Base-by-base conservation (phyloP, 1,140 invertebrate genomes). In the Procambarus clarkii region DNA sequence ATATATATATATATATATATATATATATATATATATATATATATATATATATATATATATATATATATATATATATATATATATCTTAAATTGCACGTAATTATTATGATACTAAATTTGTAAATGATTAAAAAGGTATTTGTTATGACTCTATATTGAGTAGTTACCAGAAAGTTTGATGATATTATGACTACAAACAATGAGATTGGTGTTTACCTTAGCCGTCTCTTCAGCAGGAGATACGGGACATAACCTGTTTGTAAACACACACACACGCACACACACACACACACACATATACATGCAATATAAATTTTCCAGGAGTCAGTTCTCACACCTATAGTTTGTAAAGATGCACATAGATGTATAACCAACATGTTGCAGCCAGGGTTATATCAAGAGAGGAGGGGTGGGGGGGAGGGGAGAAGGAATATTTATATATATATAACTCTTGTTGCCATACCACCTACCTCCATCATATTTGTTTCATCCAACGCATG, bases 331-430 rank as follows among this genome's bases (percentile, higher is more conserved):
- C 4, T 9, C 44, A 64, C 60, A 64, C 7, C 21, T 77, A 5
- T 81, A 81, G 24, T 69, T 69, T 8, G 3, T 44, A 48, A 79
- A 50, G 45, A 79, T 79, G 77, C 45, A 79, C 77, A 21, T 21
- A 48, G 15, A 79, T 44, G 45, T 79, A 79, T 79, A 79, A 82
- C 86, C 86, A 88, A 88, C 86, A 88, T 88, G 46, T 74, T 64
- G 86, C 86, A 88, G 86, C 86, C 86, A 88, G 86, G 78, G 86
- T 88, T 88, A 80, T 54, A 54, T 54, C 2, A 54, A 11, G 50
- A 11, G 7, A 54, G 13, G 7, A 54, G 7, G 7, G 13, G 50
- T 8, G 50, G 13, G 50, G 50, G 7, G 13, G 13, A 54, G 50
- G 13, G n/a, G n/a, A 54, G 50, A 54, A 54, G 50, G 50, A 54